A percentile compares a stretch with the other conserved stretches of the same genome.
Evolutionary conservation across 1,140 invertebrate genomes (phyloP).

Genomic region (Trachymyrmex septentrionalis): DNA sequence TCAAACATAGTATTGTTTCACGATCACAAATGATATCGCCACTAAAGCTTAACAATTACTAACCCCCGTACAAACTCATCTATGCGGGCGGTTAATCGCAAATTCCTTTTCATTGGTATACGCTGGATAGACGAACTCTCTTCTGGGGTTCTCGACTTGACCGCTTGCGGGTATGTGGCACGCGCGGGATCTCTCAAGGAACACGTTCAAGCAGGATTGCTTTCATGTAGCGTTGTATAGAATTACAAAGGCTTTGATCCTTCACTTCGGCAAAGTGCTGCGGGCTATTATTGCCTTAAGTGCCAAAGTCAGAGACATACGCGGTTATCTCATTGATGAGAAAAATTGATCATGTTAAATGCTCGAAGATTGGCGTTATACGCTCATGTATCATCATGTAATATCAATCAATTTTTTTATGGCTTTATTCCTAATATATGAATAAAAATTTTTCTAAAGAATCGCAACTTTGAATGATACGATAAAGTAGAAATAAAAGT

Average conservation of each 20-base stretch:
- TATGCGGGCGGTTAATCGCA: constrained; percentile 18
- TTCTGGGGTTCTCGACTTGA: neutral
- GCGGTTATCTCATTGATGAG: neutral
- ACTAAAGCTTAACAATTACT: constrained; percentile 12
- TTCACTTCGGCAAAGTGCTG: constrained; percentile 61
- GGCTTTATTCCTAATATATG: neutral
- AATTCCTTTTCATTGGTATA: constrained; percentile 31
- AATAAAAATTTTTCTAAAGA: neutral
- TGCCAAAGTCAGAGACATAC: constrained; percentile 18
- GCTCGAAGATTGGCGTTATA: neutral
- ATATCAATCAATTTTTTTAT: neutral
- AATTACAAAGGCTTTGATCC: constrained; percentile 74
- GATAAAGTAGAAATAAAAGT: neutral
- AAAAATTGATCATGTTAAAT: neutral
- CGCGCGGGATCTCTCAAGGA: constrained; percentile 34
- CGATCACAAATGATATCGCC: constrained; percentile 26
- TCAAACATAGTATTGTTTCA: constrained; percentile 32
- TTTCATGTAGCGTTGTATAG: constrained; percentile 62
- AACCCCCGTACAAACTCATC: neutral
- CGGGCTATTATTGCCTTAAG: constrained; percentile 54
- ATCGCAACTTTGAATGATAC: neutral
- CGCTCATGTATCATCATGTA: neutral
- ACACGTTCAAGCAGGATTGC: constrained; percentile 40
- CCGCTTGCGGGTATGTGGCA: neutral
- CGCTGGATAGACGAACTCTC: constrained; percentile 1